A percentile compares a stretch with the other conserved stretches of the same genome.
phyloP scores from a whole-genome alignment of 2,888 invertebrate genomes.

The Rhorus exstirpatorius region DNA sequence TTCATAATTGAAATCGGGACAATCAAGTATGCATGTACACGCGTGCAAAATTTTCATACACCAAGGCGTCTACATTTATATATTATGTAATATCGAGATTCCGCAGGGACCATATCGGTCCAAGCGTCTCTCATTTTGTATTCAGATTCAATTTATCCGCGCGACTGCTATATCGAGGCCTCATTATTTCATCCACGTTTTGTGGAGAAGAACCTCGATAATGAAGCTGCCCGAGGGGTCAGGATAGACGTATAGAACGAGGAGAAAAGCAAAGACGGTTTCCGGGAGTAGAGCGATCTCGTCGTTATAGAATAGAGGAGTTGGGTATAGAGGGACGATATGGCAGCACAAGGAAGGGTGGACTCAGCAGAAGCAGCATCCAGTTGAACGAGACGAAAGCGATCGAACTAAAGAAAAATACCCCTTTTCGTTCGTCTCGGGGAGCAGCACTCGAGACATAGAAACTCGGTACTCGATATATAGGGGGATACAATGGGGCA shows the following conservation, averaged over 20 bases:
- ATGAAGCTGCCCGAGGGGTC: slow-evolving; percentile 42
- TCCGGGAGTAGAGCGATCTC: slow-evolving; percentile 40
- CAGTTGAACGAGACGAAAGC: slow-evolving; percentile 30
- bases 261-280: slow-evolving; percentile 44
- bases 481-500: not conserved
- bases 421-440: slow-evolving; percentile 9
- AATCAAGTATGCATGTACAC: too few relatives aligned
- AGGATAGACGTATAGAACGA: not conserved
- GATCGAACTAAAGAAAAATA: slow-evolving; percentile 36
- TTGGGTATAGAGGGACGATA: not conserved
- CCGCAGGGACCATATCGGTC: slow-evolving; percentile 10
- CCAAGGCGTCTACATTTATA: too few relatives aligned
- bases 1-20: too few relatives aligned
- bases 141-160: slow-evolving; percentile 44
- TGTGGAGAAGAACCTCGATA: slow-evolving; percentile 48
- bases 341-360: not conserved
- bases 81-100: slow-evolving; percentile 14
- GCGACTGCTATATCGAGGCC: slow-evolving; percentile 55
- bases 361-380: slow-evolving; percentile 31
- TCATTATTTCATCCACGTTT: slow-evolving; percentile 66
- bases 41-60: too few relatives aligned
- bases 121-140: slow-evolving; percentile 46
- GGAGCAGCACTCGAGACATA: slow-evolving; percentile 40
- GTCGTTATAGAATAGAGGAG: slow-evolving; percentile 48
- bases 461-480: not conserved